Conservation (phyloP, 1,140 invertebrate species). For the Nasonia giraulti region DNA sequence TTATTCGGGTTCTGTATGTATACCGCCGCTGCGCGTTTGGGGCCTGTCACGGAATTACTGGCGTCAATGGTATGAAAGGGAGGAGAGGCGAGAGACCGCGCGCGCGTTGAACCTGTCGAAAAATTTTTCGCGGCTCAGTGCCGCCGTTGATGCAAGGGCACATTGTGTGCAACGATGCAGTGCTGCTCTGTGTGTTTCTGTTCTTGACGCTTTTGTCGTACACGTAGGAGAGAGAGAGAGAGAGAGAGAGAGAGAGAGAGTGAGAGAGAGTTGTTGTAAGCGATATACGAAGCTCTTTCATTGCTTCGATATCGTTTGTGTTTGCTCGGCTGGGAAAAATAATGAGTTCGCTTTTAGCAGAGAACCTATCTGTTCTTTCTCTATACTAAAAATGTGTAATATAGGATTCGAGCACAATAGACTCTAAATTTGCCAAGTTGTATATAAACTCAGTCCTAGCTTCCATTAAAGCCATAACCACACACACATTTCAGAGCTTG, state of each 20-base stretch:
- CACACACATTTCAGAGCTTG: not conserved
- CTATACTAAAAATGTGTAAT: no score
- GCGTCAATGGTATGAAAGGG: conserved; percentile 37
- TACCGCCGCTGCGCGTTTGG: not conserved
- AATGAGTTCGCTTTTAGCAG: no score
- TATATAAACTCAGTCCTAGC: not conserved
- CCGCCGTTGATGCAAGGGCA: not conserved
- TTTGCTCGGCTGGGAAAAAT: not conserved
- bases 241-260: not conserved
- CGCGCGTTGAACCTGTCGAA: conserved; percentile 23
- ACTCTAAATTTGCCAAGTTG: not conserved
- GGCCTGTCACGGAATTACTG: conserved; percentile 46
- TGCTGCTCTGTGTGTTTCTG: not conserved
- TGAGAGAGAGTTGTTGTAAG: not conserved
- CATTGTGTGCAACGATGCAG: not conserved
- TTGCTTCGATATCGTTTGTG: not conserved
- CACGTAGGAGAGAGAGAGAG: no score
- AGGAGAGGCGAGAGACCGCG: conserved; percentile 7
- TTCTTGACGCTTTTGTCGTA: not conserved
- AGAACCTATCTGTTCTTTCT: no score
- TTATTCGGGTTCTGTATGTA: not conserved
- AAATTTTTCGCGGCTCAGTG: conserved; percentile 37
- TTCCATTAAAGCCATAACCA: not conserved
- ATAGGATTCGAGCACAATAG: not conserved
- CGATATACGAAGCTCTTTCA: not conserved